phyloP scores from a whole-genome alignment of 2,113 vertebrate genomes.

The Pipa parva region DNA sequence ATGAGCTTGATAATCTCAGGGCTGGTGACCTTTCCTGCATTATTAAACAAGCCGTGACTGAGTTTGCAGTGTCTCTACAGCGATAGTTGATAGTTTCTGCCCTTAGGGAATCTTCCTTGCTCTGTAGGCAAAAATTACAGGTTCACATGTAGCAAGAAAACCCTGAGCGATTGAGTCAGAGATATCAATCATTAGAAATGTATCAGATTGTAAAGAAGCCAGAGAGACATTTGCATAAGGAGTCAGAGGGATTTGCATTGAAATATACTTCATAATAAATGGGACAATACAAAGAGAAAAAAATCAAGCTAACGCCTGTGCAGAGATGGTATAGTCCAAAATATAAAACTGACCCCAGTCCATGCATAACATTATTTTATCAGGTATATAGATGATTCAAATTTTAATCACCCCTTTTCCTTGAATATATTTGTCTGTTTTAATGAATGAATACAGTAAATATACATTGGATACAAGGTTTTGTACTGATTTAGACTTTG shows the following conservation, averaged over 20 bases:
- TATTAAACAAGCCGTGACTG: slow-evolving; percentile 52
- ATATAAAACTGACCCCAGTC: slow-evolving; percentile 8
- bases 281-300: slow-evolving; percentile 24
- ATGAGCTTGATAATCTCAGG: slow-evolving; percentile 42
- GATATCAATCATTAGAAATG: slow-evolving; percentile 39
- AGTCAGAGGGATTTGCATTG: not conserved
- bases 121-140: slow-evolving; percentile 27
- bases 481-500: no score
- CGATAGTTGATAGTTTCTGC: slow-evolving; percentile 42
- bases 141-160: slow-evolving; percentile 24
- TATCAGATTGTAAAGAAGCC: not conserved
- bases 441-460: no score
- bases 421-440: no score
- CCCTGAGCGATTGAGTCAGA: slow-evolving; percentile 32
- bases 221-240: slow-evolving; percentile 36
- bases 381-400: no score
- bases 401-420: no score
- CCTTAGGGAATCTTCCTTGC: slow-evolving; percentile 43
- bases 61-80: slow-evolving; percentile 40
- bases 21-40: slow-evolving; percentile 52
- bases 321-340: not conserved
- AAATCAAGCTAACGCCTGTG: slow-evolving; percentile 25
- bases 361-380: slow-evolving; percentile 26
- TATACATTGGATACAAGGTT: no score
- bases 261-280: slow-evolving; percentile 12